phyloP scores from a whole-genome alignment of 2,797 vertebrate genomes.

The Tragopan temminckii region DNA sequence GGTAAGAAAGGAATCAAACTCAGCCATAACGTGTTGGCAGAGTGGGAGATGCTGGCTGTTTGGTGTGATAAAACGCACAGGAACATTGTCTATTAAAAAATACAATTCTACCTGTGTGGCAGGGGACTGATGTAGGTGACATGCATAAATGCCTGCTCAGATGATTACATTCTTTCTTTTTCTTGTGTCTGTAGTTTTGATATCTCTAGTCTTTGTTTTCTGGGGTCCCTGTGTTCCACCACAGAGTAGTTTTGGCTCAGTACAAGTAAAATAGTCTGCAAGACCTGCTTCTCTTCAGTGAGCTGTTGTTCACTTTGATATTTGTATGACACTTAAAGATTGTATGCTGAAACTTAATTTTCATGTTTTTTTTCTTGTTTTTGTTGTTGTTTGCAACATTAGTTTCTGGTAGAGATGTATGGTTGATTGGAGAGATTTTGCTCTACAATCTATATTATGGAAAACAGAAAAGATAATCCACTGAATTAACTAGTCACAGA shows the following conservation, averaged over 20 bases:
- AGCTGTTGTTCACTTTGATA: not conserved
- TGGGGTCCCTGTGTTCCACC: not conserved
- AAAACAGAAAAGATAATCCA: not conserved
- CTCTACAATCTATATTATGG: not conserved
- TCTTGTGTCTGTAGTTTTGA: not conserved
- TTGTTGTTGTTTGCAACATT: not conserved
- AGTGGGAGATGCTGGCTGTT: not conserved
- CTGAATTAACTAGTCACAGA: not conserved
- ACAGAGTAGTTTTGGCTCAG: not conserved
- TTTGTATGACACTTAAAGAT: not conserved
- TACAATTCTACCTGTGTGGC: not conserved
- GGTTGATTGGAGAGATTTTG: not conserved
- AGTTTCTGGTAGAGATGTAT: not conserved
- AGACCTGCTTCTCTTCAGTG: not conserved
- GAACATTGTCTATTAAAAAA: not conserved
- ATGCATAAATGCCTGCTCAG: not conserved
- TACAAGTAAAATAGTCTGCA: not conserved
- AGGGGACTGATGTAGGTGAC: not conserved
- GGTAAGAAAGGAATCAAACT: not conserved
- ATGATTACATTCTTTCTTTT: not conserved
- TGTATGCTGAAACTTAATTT: not conserved
- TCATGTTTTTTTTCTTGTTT: not conserved
- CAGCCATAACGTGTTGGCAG: not conserved
- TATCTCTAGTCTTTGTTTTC: not conserved
- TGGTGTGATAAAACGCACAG: not conserved